Evolutionary conservation across 1,140 invertebrate species (phyloP), one percentile per base, ranked within the genome.

Genomic region (Saccostrea cuccullata): DNA sequence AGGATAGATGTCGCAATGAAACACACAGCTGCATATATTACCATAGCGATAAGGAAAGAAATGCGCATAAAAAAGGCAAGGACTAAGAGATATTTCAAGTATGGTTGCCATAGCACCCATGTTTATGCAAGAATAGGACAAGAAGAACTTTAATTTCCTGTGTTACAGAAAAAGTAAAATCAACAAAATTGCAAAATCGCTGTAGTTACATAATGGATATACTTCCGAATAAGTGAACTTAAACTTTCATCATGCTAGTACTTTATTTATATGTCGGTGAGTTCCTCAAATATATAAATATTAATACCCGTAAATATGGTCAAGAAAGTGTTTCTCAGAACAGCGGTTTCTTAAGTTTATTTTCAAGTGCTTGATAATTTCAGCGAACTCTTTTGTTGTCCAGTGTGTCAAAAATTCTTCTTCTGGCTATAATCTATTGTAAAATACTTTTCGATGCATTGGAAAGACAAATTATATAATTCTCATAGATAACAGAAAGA

Each of bases 1-100:
- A 77, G 70, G 70, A 77, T 77, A 77, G 70, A 77, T 77, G 70
- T 77, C 70, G 70, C 70, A 77, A 77, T 77, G 70, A 77, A 77
- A 77, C 70, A 30, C 70, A 36, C 70, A 30, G 26, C 30, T 77
- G 70, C 70, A 77, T 77, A 36, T 77, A 77, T 77, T 77, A 77
- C 70, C 70, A 77, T 77, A 77, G 70, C 26, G 70, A 77, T 77
- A 26, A 77, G 70, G 70, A 77, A 77, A 77, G 70, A 77, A 77
- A 77, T 77, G 70, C 26, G 70, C 70, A 30, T 36, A 15, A 30
- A 77, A 77, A 30, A 77, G 26, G 30, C 70, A 26, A 77, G 12
- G 70, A 36, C 70, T 77, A 15, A 12, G 26, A 77, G 70, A 77
- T 47, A 47, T 64, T 64, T 64, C 17, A 64, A 64, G 70, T 77